These are phyloP conservation scores for Azorinus chamasolen DNA, from an alignment of 2,888 invertebrate species.

Conservation along the genomic window DNA sequence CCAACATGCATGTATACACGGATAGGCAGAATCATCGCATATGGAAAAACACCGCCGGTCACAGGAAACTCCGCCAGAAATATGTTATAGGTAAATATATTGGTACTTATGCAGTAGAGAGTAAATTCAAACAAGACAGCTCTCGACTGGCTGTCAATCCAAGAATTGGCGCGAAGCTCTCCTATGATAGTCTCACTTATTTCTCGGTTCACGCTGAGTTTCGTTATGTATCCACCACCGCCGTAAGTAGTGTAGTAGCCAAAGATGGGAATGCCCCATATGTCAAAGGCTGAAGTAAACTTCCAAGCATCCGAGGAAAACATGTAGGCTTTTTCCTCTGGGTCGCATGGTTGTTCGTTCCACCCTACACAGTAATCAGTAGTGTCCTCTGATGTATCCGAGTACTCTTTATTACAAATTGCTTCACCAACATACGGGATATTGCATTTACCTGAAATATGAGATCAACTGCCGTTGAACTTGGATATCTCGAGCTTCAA, in stretches of 20 bases:
- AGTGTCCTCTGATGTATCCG: slow-evolving; percentile 52
- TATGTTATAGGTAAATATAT: slow-evolving; percentile 76
- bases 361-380: slow-evolving; percentile 64
- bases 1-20: slow-evolving; percentile 67
- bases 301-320: slow-evolving; percentile 70
- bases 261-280: slow-evolving; percentile 69
- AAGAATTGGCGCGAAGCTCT: slow-evolving; percentile 63
- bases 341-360: slow-evolving; percentile 51
- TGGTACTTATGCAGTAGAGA: slow-evolving; percentile 76
- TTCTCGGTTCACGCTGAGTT: slow-evolving; percentile 68
- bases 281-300: slow-evolving; percentile 64
- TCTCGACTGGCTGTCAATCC: slow-evolving; percentile 78
- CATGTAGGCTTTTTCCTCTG: slow-evolving; percentile 46
- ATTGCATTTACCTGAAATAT: slow-evolving; percentile 45
- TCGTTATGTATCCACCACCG: slow-evolving; percentile 78
- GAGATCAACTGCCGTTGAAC: too few species aligned
- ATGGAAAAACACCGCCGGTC: slow-evolving; percentile 73
- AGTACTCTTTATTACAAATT: slow-evolving; percentile 57
- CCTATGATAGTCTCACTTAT: slow-evolving; percentile 64
- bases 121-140: slow-evolving; percentile 78
- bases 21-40: slow-evolving; percentile 67
- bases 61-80: slow-evolving; percentile 79
- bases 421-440: slow-evolving; percentile 48
- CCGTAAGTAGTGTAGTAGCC: slow-evolving; percentile 69
- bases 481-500: too few species aligned